Evolutionary conservation across 1,140 invertebrate genomes (phyloP).

Genomic region (Drosophila persimilis): DNA sequence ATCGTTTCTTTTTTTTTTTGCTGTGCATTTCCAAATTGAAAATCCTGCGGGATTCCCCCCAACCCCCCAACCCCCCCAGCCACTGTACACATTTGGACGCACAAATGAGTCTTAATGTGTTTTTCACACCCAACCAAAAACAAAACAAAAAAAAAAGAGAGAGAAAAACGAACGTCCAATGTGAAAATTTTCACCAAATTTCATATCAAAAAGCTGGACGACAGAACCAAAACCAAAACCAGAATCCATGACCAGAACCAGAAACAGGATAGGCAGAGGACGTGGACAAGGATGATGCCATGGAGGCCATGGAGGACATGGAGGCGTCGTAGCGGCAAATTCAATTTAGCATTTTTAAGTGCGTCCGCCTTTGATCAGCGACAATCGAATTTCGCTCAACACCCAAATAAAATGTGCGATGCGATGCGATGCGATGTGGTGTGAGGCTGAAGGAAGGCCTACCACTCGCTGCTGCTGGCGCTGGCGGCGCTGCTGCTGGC

Average conservation of each 20-base stretch:
- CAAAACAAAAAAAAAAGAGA: constrained; percentile 14
- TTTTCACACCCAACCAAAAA: constrained; percentile 64
- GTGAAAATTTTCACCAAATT: constrained; percentile 65
- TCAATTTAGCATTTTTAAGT: constrained; percentile 83
- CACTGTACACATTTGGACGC: constrained; percentile 52
- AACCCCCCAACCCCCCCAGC: not conserved
- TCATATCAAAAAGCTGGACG: constrained; percentile 37
- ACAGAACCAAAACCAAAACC: too few relatives aligned
- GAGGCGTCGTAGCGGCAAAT: constrained; percentile 79
- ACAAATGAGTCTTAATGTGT: constrained; percentile 78
- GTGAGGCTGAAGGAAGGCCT: not conserved
- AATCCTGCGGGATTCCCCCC: constrained; percentile 57
- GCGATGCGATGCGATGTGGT: not conserved
- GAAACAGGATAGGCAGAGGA: constrained; percentile 4
- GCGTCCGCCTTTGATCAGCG: constrained; percentile 82
- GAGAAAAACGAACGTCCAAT: constrained; percentile 35
- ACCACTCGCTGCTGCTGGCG: not conserved
- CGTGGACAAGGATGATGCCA: constrained; percentile 17
- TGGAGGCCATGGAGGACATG: not conserved
- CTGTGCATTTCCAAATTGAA: constrained; percentile 60
- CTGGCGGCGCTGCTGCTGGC: not conserved
- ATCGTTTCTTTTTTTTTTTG: constrained; percentile 6
- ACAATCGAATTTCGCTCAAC: constrained; percentile 79
- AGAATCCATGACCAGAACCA: too few relatives aligned
- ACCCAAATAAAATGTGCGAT: constrained; percentile 68